Percentiles rank a stretch among this genome's conserved stretches.
Conservation (phyloP, 1,140 invertebrate species). For the Vanessa atalanta region DNA sequence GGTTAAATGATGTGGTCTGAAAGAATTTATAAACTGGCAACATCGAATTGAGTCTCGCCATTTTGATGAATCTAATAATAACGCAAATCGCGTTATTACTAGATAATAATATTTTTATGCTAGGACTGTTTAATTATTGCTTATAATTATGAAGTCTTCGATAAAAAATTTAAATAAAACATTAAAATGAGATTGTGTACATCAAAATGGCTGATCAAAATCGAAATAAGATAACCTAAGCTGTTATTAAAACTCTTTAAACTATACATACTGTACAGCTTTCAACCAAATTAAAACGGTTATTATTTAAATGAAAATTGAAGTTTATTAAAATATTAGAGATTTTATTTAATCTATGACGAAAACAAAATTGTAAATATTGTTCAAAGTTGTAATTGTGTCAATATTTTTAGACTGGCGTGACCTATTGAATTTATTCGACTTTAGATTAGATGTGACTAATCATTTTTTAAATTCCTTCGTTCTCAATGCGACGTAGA, state of each 20-base stretch:
- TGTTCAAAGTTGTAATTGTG: constrained; percentile 15
- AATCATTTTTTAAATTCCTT: neutral
- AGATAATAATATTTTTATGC: neutral
- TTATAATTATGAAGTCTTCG: too few species aligned
- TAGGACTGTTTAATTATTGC: too few species aligned
- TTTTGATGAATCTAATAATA: neutral
- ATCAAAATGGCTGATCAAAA: too few species aligned
- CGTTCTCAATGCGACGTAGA: neutral
- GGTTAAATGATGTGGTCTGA: too few species aligned
- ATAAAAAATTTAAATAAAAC: too few species aligned
- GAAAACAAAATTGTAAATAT: constrained; percentile 10
- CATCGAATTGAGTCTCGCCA: neutral
- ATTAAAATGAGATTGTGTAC: too few species aligned
- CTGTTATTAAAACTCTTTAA: too few species aligned
- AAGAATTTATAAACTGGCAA: neutral
- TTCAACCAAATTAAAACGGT: too few species aligned
- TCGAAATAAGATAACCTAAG: too few species aligned
- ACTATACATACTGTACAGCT: too few species aligned
- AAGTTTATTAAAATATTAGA: neutral
- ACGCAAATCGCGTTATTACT: neutral
- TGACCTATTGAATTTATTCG: constrained; percentile 9
- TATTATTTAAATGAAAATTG: neutral
- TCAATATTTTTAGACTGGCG: constrained; percentile 23
- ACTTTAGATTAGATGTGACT: constrained; percentile 18
- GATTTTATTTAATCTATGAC: too few species aligned